Evolutionary conservation across 2,888 invertebrate species (phyloP).

Genomic region (Eristalis intricaria): DNA sequence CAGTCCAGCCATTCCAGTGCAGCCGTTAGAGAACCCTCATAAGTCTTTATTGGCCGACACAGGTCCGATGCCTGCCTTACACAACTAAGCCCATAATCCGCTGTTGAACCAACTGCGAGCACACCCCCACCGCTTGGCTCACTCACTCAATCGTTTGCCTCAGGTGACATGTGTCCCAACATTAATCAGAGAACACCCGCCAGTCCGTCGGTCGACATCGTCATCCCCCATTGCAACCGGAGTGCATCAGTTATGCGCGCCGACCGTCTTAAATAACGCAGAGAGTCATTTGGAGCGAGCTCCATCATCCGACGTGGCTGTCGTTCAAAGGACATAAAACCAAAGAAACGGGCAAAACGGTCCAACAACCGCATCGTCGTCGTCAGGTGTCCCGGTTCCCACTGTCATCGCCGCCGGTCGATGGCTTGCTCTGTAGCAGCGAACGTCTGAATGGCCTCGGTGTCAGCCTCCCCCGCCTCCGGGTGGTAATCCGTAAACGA

Average conservation of each 20-base stretch:
- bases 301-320: not conserved
- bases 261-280: conserved; percentile 25
- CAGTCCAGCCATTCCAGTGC: not conserved
- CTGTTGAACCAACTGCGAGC: not conserved
- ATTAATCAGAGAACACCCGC: conserved; percentile 20
- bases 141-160: not conserved
- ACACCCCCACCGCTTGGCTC: not conserved
- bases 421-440: conserved; percentile 24
- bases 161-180: conserved; percentile 28
- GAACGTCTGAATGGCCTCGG: conserved; percentile 12
- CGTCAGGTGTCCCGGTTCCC: conserved; percentile 48
- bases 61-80: conserved; percentile 18
- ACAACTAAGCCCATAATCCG: conserved; percentile 37
- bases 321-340: conserved; percentile 5
- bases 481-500: conserved; percentile 57
- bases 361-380: conserved; percentile 1
- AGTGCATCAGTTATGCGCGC: conserved; percentile 42
- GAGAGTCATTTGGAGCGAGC: conserved; percentile 15
- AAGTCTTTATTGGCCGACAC: conserved; percentile 1
- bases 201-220: not conserved
- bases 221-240: not conserved
- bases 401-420: conserved; percentile 48
- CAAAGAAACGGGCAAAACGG: not conserved
- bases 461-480: not conserved
- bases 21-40: not conserved